Evolutionary conservation across 1,140 invertebrate genomes (phyloP).

Genomic region (Heliconius eleuchia): DNA sequence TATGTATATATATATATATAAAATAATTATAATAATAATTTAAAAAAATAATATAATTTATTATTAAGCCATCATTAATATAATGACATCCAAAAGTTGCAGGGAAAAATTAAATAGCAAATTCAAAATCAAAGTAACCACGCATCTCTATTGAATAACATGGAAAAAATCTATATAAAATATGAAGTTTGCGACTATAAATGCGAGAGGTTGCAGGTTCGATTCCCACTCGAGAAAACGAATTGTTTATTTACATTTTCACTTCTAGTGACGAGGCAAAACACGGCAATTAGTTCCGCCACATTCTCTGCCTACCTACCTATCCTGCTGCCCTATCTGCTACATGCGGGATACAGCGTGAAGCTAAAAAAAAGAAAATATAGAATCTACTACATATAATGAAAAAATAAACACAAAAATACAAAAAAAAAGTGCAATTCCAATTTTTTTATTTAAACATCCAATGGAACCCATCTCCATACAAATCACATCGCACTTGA

Average conservation of each 20-base stretch:
- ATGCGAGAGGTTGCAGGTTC: too few species aligned
- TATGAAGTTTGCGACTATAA: too few species aligned
- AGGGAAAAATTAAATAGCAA: too few species aligned
- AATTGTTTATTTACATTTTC: neutral
- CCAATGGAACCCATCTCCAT: neutral
- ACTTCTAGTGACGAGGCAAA: neutral
- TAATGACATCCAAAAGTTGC: too few species aligned
- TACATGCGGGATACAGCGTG: too few species aligned
- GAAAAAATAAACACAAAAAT: neutral
- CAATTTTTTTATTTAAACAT: neutral
- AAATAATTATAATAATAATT: too few species aligned
- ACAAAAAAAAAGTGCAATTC: neutral
- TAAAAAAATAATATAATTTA: too few species aligned
- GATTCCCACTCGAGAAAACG: neutral
- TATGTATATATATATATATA: too few species aligned
- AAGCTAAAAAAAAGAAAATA: neutral
- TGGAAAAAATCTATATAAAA: too few species aligned
- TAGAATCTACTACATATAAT: neutral
- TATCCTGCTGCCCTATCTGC: neutral
- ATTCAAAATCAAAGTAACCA: too few species aligned
- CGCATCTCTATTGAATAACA: too few species aligned
- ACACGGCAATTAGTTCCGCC: neutral
- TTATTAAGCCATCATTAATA: too few species aligned
- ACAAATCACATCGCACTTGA: neutral
- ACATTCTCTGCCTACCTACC: neutral